Conservation (phyloP, 2,113 vertebrate genomes). For the Aegypius monachus region DNA sequence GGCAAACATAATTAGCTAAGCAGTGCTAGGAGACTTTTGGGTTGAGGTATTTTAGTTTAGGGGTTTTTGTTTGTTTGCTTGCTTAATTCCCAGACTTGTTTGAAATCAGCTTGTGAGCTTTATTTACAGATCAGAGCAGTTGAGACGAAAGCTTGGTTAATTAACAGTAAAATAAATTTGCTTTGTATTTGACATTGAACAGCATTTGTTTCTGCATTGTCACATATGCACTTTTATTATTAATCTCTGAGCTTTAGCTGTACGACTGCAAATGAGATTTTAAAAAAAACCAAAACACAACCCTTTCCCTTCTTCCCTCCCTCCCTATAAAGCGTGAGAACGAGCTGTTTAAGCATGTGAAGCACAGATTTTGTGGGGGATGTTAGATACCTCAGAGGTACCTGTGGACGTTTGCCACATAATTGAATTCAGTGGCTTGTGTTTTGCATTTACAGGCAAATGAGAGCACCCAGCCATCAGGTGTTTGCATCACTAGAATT, state of each 20-base stretch:
- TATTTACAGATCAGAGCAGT: constrained; percentile 57
- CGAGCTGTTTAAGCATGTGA: not conserved
- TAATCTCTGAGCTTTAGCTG: not conserved
- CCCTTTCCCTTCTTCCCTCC: not conserved
- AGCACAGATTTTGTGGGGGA: constrained; percentile 17
- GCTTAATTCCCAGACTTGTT: constrained; percentile 20
- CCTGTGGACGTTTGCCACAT: not conserved
- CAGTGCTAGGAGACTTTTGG: constrained; percentile 1
- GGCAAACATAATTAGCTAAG: constrained; percentile 64
- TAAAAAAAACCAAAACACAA: not conserved
- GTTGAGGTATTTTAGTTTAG: not conserved
- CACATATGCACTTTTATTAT: not conserved
- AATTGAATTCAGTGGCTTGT: not conserved
- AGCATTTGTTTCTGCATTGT: constrained; percentile 27
- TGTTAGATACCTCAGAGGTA: not conserved
- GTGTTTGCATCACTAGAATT: constrained; percentile 9
- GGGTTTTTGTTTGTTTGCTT: not conserved
- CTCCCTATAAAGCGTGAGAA: not conserved
- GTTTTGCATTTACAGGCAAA: not conserved
- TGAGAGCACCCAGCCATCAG: not conserved
- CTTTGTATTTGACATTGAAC: constrained; percentile 29
- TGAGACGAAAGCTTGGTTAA: constrained; percentile 65
- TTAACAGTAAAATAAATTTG: constrained; percentile 55
- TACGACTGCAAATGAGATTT: not conserved
- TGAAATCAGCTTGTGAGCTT: constrained; percentile 36